Conservation (phyloP, 2,113 vertebrate species). For the Athene cunicularia region DNA sequence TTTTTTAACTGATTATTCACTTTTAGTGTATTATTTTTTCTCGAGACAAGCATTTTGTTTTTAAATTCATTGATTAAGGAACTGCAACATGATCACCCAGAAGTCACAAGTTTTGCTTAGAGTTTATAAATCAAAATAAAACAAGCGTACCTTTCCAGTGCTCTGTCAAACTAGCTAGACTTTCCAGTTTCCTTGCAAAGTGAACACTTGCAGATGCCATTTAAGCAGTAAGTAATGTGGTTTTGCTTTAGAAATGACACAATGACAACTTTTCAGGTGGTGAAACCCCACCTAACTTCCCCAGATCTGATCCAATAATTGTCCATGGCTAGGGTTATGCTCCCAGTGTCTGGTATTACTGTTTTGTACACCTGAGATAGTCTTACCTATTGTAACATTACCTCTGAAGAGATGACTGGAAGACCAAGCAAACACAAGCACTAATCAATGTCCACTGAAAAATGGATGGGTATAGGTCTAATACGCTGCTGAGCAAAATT, state of each 20-base stretch:
- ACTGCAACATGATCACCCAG: not conserved
- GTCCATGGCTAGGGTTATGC: not conserved
- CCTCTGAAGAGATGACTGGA: accelerated
- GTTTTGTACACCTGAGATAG: not conserved
- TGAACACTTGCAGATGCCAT: not conserved
- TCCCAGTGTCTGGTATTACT: not conserved
- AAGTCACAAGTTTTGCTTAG: not conserved
- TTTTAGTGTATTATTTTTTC: not conserved
- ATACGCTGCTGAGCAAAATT: not conserved
- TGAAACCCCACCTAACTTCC: not conserved
- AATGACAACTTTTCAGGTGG: not conserved
- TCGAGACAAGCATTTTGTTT: not conserved
- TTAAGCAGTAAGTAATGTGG: not conserved
- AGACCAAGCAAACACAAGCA: not conserved
- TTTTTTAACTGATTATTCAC: not conserved
- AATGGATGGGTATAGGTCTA: not conserved
- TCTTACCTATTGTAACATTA: not conserved
- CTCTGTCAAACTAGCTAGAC: not conserved
- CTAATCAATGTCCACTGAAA: not conserved
- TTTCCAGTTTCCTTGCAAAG: not conserved
- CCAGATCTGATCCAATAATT: not conserved
- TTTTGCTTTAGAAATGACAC: not conserved
- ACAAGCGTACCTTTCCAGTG: not conserved
- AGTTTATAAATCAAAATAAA: not conserved
- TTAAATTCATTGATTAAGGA: not conserved